Conservation (phyloP, 1,140 invertebrate species). For the Vanessa atalanta region DNA sequence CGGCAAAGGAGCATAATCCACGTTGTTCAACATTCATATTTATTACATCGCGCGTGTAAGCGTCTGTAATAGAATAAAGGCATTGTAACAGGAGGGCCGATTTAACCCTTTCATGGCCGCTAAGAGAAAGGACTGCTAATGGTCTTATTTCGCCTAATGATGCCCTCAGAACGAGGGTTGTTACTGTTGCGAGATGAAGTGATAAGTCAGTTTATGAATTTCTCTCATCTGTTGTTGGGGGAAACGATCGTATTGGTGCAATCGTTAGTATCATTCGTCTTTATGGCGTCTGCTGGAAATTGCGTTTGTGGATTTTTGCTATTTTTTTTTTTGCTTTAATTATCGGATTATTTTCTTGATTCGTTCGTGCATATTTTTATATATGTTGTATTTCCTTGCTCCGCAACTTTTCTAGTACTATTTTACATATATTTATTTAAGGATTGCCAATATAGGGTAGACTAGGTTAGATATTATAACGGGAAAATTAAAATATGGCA, state of each 20-base stretch:
- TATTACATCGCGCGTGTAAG: conserved; percentile 79
- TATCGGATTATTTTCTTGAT: background rate
- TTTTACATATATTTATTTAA: too few relatives aligned
- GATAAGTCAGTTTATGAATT: conserved; percentile 77
- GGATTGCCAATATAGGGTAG: too few relatives aligned
- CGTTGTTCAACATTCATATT: conserved; percentile 80
- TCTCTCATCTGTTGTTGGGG: conserved; percentile 54
- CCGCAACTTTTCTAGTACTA: too few relatives aligned
- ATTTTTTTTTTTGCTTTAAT: conserved; percentile 15
- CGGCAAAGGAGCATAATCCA: conserved; percentile 75
- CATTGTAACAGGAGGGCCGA: conserved; percentile 70
- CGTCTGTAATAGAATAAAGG: conserved; percentile 77
- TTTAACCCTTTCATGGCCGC: conserved; percentile 74
- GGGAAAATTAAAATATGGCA: too few relatives aligned
- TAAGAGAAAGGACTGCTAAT: conserved; percentile 80
- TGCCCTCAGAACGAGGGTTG: conserved; percentile 64
- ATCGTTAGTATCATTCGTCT: background rate
- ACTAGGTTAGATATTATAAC: too few relatives aligned
- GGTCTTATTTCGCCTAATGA: conserved; percentile 79
- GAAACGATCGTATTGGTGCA: conserved; percentile 18
- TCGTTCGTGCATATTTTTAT: too few relatives aligned
- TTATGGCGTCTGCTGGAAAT: background rate
- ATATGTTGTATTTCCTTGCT: too few relatives aligned
- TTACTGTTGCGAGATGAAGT: conserved; percentile 75
- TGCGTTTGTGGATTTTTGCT: background rate